phyloP scores from a whole-genome alignment of 2,888 invertebrate species.

The Drosophila nigritarsus region DNA sequence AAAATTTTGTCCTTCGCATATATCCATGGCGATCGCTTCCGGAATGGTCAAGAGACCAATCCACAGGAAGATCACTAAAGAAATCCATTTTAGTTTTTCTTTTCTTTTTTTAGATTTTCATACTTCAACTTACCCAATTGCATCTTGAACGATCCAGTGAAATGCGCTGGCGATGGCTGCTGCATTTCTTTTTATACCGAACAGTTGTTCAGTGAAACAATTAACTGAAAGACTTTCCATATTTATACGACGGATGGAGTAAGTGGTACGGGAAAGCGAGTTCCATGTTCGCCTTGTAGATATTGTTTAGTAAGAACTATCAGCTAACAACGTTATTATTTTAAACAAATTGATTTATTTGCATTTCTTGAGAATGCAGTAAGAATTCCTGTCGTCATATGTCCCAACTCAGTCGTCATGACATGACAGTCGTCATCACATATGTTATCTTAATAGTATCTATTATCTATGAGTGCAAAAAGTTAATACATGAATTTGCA shows the following conservation, averaged over 20 bases:
- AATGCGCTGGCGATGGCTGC: conserved; percentile 32
- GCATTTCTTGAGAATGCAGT: conserved; percentile 5
- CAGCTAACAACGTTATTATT: conserved; percentile 36
- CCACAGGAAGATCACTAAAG: conserved; percentile 59
- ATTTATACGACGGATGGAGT: conserved; percentile 4
- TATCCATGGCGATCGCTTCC: conserved; percentile 54
- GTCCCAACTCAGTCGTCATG: conserved; percentile 19
- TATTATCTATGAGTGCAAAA: not conserved
- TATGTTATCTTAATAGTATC: not conserved
- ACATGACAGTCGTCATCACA: not conserved
- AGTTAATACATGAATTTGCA: not conserved
- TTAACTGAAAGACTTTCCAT: conserved; percentile 43
- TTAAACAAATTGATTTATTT: conserved; percentile 48
- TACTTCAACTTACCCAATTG: conserved; percentile 56
- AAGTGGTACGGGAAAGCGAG: conserved; percentile 27
- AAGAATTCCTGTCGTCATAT: conserved; percentile 22
- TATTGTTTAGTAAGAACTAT: conserved; percentile 21
- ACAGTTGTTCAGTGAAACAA: conserved; percentile 21
- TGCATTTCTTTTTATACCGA: conserved; percentile 55
- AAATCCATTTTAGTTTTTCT: not conserved
- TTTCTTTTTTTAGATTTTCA: not conserved
- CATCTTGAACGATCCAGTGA: conserved; percentile 53
- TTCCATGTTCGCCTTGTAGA: not conserved
- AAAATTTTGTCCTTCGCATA: conserved; percentile 57
- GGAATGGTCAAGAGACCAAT: conserved; percentile 57